Evolutionary conservation across 1,140 invertebrate genomes (phyloP).

Genomic region (Drosophila ananassae): DNA sequence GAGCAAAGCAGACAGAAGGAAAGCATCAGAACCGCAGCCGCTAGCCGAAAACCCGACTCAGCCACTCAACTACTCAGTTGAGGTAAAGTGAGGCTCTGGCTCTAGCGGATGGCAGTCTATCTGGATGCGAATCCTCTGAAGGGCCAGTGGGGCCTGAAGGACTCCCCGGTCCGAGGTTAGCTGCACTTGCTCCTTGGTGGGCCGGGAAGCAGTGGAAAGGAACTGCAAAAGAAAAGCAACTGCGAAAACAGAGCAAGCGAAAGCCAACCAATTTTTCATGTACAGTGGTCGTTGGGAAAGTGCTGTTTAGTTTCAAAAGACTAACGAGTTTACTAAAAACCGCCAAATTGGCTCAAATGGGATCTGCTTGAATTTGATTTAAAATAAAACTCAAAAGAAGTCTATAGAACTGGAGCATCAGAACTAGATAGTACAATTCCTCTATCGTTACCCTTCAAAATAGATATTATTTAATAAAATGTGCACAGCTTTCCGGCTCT

Average conservation of each 20-base stretch:
- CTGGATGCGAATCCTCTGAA: constrained; percentile 17
- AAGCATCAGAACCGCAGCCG: constrained; percentile 21
- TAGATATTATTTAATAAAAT: neutral
- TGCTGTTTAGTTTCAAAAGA: neutral
- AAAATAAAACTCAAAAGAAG: too few relatives aligned
- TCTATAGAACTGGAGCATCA: too few relatives aligned
- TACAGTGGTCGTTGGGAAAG: constrained; percentile 29
- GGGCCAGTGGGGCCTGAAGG: constrained; percentile 15
- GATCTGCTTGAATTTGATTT: neutral
- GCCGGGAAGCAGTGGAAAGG: neutral
- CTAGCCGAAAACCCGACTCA: neutral
- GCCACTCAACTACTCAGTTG: constrained; percentile 19
- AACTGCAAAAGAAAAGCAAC: constrained; percentile 17
- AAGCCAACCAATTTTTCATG: constrained; percentile 56
- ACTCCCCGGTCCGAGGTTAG: constrained; percentile 13
- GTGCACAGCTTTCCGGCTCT: neutral
- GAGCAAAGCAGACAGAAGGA: constrained; percentile 27
- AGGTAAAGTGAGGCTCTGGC: constrained; percentile 48
- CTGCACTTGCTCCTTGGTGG: constrained; percentile 24
- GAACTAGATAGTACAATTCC: too few relatives aligned
- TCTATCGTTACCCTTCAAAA: too few relatives aligned
- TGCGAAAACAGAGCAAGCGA: constrained; percentile 50
- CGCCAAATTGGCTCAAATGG: neutral
- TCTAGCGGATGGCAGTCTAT: constrained; percentile 18
- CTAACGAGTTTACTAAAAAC: neutral